Evolutionary conservation across 1,140 invertebrate species (phyloP), one percentile per base, ranked within the genome.

Genomic region (Drosophila sturtevanti): DNA sequence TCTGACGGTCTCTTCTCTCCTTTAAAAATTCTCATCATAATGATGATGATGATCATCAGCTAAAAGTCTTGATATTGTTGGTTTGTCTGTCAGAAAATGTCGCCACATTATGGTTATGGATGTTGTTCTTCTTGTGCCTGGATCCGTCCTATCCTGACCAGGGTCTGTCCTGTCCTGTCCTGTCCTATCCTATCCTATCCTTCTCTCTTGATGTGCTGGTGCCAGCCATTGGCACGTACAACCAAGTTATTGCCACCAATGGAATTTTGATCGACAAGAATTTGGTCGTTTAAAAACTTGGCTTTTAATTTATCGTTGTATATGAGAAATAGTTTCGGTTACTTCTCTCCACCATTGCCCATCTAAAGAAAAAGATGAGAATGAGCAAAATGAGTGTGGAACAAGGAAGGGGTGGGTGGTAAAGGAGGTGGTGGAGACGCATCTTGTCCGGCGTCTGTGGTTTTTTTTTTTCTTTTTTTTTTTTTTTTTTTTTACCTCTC

Each of bases 211-310:
- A 22, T 73, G 62, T 21, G 54, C 54, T 41, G 72, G 37, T 65
- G 72, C 72, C 72, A 68, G 80, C 80, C 80, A 89, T 85, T 89
- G 78, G 85, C 85, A 89, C 85, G 85, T 89, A 89, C 85, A 65
- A 16, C 65, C 77, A 80, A 79, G 81, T 90, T 90, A 90, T 89
- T 76, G 89, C 85, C 80, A 87, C 72, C 85, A 76, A 84, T 87
- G 90, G 90, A 90, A 91, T 91, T 91, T 91, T 91, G 90, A 91
- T 89, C 90, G 90, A 91, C 90, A 91, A 87, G 90, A 91, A 91
- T 91, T 91, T 90, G 79, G 89, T 84, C 87, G 85, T 89, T 89
- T 71, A 90, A 91, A 91, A 91, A 91, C 78, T 82, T 81, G 78
- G 75, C 79, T 79, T 86, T 91, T 91, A 91, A 91, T 91, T 90